Evolutionary conservation across 2,888 invertebrate genomes (phyloP).

Genomic region (Caprella mutica): DNA sequence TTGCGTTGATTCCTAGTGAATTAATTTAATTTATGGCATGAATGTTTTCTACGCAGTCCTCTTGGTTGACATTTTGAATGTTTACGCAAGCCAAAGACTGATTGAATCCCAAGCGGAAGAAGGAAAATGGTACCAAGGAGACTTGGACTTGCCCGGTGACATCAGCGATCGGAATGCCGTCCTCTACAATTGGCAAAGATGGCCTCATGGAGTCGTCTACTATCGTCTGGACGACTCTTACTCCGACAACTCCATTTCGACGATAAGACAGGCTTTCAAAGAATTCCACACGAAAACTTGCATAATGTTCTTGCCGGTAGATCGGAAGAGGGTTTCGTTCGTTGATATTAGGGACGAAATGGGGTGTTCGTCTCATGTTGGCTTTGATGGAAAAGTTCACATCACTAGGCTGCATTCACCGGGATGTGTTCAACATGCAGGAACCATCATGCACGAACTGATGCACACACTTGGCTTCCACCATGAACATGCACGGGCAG

Average conservation of each 20-base stretch:
- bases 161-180: neutral
- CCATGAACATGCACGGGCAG: slow-evolving; percentile 13
- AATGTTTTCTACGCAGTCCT: too few species aligned
- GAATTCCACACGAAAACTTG: slow-evolving; percentile 13
- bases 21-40: too few species aligned
- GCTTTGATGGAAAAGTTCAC: slow-evolving; percentile 11
- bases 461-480: slow-evolving; percentile 15
- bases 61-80: too few species aligned
- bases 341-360: slow-evolving; percentile 9
- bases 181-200: slow-evolving; percentile 7
- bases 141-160: neutral
- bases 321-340: neutral
- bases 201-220: slow-evolving; percentile 14
- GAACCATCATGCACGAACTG: slow-evolving; percentile 15
- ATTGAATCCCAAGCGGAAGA: too few species aligned
- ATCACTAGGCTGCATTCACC: slow-evolving; percentile 10
- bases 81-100: too few species aligned
- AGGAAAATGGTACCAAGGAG: slow-evolving; percentile 12
- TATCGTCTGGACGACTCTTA: slow-evolving; percentile 11
- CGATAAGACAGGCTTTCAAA: slow-evolving; percentile 4
- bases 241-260: neutral
- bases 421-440: slow-evolving; percentile 8
- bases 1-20: too few species aligned
- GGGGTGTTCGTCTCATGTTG: slow-evolving; percentile 14
- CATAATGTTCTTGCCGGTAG: neutral